Base-by-base conservation (phyloP, 2,113 vertebrate species). In the Regulus satrapa region DNA sequence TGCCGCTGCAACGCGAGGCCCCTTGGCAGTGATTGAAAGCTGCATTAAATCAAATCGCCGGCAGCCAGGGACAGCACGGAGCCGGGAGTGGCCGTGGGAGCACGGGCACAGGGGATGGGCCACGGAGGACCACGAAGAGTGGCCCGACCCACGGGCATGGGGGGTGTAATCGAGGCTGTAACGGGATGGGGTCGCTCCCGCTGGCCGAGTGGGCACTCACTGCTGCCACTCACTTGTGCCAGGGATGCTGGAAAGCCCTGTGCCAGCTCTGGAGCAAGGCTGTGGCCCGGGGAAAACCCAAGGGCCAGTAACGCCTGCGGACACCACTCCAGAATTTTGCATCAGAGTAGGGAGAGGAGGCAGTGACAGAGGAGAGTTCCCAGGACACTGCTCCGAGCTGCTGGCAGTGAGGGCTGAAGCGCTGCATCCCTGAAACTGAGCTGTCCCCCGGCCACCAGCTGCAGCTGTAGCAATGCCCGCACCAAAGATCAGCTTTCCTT, bases 31-130 rank as follows among this genome's bases (percentile, higher is more conserved):
- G 89, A 89, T 28, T 61, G 95, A 82, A 80, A 58, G 89, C 94
- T 48, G 79, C 2, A 12, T 28, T 69, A 61, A 48, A 92, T 61
- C 84, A 59, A 49, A 74, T 9, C 61, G 1, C 67, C 5, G 4
- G 72, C 71, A 45, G 76, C 29, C 68, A 4, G 83, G 85, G 61
- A 54, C 43, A 34, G 93, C 72, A 1, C 73, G 3, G 61, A 59
- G 61, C 68, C 1, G 5, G 68, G 13, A 61, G 36, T 7, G 16
- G 36, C 16, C 6, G 29, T 0, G 8, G 81, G 21, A 51, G 10
- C 0, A 0, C 0, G 10, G 58, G 46, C 34, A 14, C 6, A 1
- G 10, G 29, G 43, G 23, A 9, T 8, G 10, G 56, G 63, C 5
- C 31, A 16, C 8, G 4, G 16, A 9, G 68, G 71, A 15, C 41